phyloP scores from a whole-genome alignment of 1,140 invertebrate species.

The Eumeta japonica region DNA sequence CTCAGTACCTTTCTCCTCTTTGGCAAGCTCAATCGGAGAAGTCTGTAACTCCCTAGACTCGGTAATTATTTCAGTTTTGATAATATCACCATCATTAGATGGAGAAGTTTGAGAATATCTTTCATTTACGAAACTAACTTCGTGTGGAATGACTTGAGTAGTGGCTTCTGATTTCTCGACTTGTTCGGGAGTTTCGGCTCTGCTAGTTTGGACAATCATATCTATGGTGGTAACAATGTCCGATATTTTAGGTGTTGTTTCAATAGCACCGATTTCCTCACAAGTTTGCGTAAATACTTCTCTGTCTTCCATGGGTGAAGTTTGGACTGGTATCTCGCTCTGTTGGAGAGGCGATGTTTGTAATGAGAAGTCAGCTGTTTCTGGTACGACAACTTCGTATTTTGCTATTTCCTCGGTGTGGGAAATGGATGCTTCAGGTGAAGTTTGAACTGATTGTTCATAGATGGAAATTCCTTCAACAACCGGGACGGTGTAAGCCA shows the following conservation, averaged over 20 bases:
- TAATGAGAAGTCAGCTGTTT: constrained; percentile 55
- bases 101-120: constrained; percentile 52
- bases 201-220: constrained; percentile 40
- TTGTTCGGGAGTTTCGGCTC: constrained; percentile 27
- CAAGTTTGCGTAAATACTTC: constrained; percentile 38
- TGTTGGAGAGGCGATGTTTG: constrained; percentile 59
- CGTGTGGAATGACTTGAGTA: constrained; percentile 45
- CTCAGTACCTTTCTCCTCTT: constrained; percentile 46
- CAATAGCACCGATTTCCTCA: constrained; percentile 20
- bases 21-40: constrained; percentile 34
- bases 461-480: constrained; percentile 58
- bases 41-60: constrained; percentile 49
- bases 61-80: constrained; percentile 22
- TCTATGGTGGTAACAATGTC: constrained; percentile 30
- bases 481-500: constrained; percentile 61
- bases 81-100: constrained; percentile 15
- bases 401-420: constrained; percentile 49
- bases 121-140: constrained; percentile 41
- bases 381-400: constrained; percentile 30
- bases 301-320: constrained; percentile 48
- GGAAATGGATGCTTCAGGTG: constrained; percentile 52
- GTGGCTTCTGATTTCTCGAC: constrained; percentile 29
- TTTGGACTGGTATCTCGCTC: constrained; percentile 54
- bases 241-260: too few relatives aligned
- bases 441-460: constrained; percentile 62